Evolutionary conservation across 2,888 invertebrate genomes (phyloP), one percentile per base, ranked within the genome.

Genomic region (Ophonus ardosiacus): DNA sequence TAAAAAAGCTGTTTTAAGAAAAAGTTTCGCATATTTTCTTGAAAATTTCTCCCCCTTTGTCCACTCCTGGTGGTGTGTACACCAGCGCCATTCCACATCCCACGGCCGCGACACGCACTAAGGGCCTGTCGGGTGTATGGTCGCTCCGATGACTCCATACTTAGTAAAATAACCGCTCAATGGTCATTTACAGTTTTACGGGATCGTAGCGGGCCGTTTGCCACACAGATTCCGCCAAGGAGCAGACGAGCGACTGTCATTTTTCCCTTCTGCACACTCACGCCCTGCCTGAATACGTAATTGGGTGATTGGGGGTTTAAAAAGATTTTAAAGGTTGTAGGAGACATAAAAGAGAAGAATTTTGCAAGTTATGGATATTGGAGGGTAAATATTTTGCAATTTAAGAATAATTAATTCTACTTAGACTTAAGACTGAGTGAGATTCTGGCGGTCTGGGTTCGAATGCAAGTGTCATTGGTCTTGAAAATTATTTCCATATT

Each of bases 131-230:
- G 74, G 83, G 74, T 82, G 82, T 82, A 82, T 82, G 82, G 82
- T 74, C 82, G 82, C 82, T 57, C 59, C 82, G 74, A 90, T 90
- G 90, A 90, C 90, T 90, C 89, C 90, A 89, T 90, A 90, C 90
- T 90, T 90, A 90, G 90, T 90, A 89, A 90, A 90, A 90, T 90
- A 90, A 90, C 90, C 90, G 88, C 90, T 89, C 89, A 90, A 90
- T 88, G 90, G 90, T 89, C 90, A 90, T 90, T 90, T 90, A 89
- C 90, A 89, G 88, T 90, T 90, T 90, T 90, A 90, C 89, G 89
- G 86, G 89, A 88, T 89, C 89, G 89, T 89, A 89, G 86, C 86
- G 87, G 86, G 88, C 88, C 88, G 89, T 88, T 89, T 88, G 88
- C 87, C n/a, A 59, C 88, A 88, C 89, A 89, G 89, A 89, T 89